A percentile compares a stretch with the other conserved stretches of the same genome.
phyloP scores from a whole-genome alignment of 2,888 invertebrate species.

The Cybosia mesomella region DNA sequence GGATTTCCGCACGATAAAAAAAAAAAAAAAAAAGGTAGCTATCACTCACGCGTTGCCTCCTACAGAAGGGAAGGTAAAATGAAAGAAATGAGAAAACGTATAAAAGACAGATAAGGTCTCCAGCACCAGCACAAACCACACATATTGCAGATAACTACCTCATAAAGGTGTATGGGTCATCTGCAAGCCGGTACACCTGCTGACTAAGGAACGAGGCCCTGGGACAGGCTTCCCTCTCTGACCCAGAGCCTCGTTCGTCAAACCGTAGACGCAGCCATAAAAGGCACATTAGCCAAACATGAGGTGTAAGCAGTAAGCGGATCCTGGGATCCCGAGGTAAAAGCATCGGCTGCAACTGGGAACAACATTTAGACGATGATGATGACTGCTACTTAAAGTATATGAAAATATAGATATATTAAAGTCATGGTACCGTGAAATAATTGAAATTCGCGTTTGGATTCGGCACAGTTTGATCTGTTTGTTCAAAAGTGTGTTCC shows the following conservation, averaged over 20 bases:
- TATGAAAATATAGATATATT: too few relatives aligned
- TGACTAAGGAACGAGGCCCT: neutral
- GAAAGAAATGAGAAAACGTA: neutral
- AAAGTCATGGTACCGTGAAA: neutral
- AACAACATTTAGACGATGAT: neutral
- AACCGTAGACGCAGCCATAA: neutral
- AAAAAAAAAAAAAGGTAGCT: too few relatives aligned
- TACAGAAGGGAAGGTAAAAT: too few relatives aligned
- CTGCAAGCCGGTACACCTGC: neutral
- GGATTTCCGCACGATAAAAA: too few relatives aligned
- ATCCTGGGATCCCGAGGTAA: neutral
- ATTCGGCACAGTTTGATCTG: neutral
- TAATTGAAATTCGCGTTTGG: neutral
- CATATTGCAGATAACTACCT: neutral
- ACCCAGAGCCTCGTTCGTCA: neutral
- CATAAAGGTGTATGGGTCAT: neutral
- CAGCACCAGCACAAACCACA: neutral
- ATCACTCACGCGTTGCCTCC: too few relatives aligned
- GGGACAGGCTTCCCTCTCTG: too few relatives aligned
- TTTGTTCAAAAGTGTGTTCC: conserved; percentile 6
- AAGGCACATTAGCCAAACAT: neutral
- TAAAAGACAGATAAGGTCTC: neutral
- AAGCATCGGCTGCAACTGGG: neutral
- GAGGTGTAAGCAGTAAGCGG: neutral
- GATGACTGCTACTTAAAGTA: neutral